These are phyloP conservation scores for Tupiocoris notatus DNA, from an alignment of 2,888 invertebrate species.

Conservation along the genomic window DNA sequence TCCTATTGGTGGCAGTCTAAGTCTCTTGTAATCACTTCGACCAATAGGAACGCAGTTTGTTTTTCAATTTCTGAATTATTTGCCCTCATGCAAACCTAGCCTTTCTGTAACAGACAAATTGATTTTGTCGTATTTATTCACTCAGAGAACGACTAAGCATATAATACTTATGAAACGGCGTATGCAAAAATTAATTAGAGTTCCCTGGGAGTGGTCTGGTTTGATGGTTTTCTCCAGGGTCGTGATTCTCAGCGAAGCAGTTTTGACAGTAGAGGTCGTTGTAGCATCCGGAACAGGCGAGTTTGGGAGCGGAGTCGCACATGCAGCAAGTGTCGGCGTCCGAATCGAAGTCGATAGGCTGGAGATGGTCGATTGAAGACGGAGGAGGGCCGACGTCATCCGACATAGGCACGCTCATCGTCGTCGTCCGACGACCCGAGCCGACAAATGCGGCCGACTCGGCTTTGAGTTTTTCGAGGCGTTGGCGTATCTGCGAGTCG, in stretches of 20 bases:
- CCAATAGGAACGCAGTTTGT: no score
- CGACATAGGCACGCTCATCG: background rate
- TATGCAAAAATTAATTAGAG: background rate
- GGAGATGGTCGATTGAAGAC: constrained; percentile 12
- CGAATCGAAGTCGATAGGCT: constrained; percentile 6
- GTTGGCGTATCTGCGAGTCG: constrained; percentile 34
- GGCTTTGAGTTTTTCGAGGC: constrained; percentile 42
- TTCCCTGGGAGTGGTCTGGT: background rate
- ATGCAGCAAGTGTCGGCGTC: constrained; percentile 30
- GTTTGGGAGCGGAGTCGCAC: constrained; percentile 35
- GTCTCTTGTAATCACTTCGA: no score
- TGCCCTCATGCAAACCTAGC: no score
- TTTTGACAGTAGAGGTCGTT: constrained; percentile 40
- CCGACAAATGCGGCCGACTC: constrained; percentile 16
- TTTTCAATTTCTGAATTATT: no score
- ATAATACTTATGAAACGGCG: background rate
- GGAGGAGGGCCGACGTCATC: constrained; percentile 16
- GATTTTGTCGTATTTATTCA: no score
- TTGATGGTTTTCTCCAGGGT: constrained; percentile 36
- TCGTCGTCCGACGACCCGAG: background rate
- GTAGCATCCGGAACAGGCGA: constrained; percentile 39
- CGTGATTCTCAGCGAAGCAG: constrained; percentile 39
- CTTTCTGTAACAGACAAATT: no score
- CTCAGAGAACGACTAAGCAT: background rate
- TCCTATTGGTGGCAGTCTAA: no score